These are phyloP conservation scores for Sisor rabdophorus DNA, from an alignment of 2,113 vertebrate genomes.

Conservation along the genomic window DNA sequence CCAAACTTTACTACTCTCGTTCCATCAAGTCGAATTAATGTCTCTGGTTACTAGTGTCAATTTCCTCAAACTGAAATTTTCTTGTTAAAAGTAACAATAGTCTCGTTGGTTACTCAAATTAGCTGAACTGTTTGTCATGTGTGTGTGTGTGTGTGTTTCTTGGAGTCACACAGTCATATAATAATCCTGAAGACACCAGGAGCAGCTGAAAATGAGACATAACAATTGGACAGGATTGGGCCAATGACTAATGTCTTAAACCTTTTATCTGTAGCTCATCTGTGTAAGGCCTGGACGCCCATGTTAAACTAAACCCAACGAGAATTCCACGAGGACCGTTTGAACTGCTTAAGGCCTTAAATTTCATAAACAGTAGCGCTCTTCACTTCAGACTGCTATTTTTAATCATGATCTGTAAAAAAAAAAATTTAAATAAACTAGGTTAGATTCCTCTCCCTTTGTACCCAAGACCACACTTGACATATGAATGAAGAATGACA, in stretches of 20 bases:
- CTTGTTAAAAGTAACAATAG: background rate
- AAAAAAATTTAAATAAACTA: background rate
- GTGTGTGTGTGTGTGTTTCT: background rate
- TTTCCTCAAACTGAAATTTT: background rate
- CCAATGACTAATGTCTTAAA: slow-evolving; percentile 19
- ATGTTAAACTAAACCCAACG: background rate
- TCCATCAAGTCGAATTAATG: background rate
- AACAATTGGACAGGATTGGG: slow-evolving; percentile 39
- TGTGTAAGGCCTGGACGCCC: background rate
- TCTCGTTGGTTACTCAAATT: background rate
- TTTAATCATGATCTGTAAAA: slow-evolving; percentile 12
- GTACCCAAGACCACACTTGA: slow-evolving; percentile 47
- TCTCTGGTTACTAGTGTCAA: background rate
- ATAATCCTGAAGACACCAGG: slow-evolving; percentile 15
- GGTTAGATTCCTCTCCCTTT: slow-evolving; percentile 60
- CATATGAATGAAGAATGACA: slow-evolving; percentile 11
- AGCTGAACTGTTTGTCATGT: background rate
- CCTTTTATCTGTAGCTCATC: background rate
- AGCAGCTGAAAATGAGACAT: slow-evolving; percentile 50
- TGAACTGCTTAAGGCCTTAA: background rate
- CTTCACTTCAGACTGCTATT: background rate
- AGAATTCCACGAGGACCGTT: background rate
- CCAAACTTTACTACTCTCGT: background rate
- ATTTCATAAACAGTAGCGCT: background rate
- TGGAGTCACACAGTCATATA: slow-evolving; percentile 23